Conservation (phyloP, 2,888 invertebrate species). For the Matsumyia berberina region DNA sequence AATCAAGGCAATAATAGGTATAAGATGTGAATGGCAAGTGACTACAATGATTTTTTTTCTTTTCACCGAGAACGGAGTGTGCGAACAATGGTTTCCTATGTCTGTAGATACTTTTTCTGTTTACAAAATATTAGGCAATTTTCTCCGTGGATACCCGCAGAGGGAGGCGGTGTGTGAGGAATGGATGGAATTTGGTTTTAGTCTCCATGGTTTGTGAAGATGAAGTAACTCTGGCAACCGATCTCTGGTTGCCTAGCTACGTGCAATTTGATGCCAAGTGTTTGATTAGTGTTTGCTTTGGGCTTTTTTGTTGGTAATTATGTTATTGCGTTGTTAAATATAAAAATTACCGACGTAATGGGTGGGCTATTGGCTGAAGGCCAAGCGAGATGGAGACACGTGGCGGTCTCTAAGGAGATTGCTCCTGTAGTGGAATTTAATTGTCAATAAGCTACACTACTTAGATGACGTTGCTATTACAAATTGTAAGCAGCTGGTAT, state of each 20-base stretch:
- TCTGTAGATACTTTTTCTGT: slow-evolving; percentile 21
- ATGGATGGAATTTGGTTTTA: slow-evolving; percentile 13
- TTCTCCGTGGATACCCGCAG: not conserved
- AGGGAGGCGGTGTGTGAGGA: slow-evolving; percentile 10
- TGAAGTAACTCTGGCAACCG: not conserved
- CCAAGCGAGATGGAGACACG: not conserved
- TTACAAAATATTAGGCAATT: slow-evolving; percentile 40
- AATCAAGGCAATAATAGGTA: slow-evolving; percentile 33
- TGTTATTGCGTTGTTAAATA: slow-evolving; percentile 13
- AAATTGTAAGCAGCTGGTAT: no score
- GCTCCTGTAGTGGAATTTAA: no score
- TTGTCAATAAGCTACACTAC: no score
- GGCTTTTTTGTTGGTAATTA: not conserved
- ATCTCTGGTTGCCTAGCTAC: not conserved
- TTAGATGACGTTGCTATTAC: no score
- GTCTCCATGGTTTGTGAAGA: not conserved
- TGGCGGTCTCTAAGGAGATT: not conserved
- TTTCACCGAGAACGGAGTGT: not conserved
- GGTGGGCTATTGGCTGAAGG: not conserved
- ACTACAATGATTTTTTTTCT: not conserved
- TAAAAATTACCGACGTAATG: not conserved
- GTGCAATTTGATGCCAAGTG: not conserved
- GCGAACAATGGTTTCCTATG: slow-evolving; percentile 9
- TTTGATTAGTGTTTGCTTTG: not conserved
- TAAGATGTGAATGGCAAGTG: slow-evolving; percentile 5